These are phyloP conservation scores for Colletes gigas DNA, from an alignment of 1,140 invertebrate species.

Conservation along the genomic window DNA sequence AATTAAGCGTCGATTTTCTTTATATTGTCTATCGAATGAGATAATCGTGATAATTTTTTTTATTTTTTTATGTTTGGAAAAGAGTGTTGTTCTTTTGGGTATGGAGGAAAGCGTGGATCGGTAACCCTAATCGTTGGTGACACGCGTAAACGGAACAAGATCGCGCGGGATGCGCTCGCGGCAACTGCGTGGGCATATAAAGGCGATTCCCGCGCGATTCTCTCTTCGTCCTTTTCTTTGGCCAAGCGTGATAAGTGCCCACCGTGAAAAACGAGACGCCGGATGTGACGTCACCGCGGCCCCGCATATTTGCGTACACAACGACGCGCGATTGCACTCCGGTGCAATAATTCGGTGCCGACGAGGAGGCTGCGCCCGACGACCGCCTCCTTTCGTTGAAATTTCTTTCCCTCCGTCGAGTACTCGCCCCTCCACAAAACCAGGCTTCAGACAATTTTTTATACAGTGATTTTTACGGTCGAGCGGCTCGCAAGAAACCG, in stretches of 20 bases:
- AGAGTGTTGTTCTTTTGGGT: too few relatives aligned
- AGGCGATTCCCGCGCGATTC: conserved; percentile 20
- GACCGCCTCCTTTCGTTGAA: conserved; percentile 9
- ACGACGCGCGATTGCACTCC: conserved; percentile 45
- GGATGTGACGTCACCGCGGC: conserved; percentile 70
- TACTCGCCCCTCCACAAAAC: too few relatives aligned
- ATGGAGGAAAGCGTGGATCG: too few relatives aligned
- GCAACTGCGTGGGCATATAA: conserved; percentile 47
- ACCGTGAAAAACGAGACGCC: conserved; percentile 73
- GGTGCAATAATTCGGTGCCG: conserved; percentile 36
- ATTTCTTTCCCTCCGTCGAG: not conserved
- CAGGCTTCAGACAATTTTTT: too few relatives aligned
- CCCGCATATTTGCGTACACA: conserved; percentile 60
- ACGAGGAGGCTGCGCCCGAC: not conserved
- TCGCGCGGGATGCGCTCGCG: not conserved
- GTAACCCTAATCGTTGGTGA: not conserved
- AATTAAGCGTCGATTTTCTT: too few relatives aligned
- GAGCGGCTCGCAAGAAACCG: too few relatives aligned
- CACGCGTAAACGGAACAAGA: not conserved
- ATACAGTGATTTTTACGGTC: too few relatives aligned
- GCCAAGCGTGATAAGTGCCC: conserved; percentile 60
- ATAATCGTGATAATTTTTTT: too few relatives aligned
- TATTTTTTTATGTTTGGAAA: too few relatives aligned
- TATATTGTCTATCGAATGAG: too few relatives aligned
- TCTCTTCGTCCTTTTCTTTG: conserved; percentile 10